Conservation (phyloP, 2,113 vertebrate species). For the Eulemur macaco region DNA sequence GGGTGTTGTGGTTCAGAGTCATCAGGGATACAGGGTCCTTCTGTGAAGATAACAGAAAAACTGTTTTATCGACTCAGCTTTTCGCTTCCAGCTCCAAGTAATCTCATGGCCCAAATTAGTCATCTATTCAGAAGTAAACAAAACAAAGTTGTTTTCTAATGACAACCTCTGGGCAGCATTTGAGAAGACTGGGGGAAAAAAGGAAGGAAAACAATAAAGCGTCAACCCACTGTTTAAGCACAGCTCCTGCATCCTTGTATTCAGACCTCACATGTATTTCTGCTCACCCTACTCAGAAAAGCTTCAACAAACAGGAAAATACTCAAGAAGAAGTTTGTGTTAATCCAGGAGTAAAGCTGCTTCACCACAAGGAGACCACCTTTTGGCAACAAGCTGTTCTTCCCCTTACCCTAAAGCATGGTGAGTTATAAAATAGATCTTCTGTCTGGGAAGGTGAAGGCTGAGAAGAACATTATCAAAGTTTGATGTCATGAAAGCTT, state of each 20-base stretch:
- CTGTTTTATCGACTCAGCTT: not conserved
- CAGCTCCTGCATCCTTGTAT: not conserved
- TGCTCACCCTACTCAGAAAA: not conserved
- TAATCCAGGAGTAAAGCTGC: not conserved
- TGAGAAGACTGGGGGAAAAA: not conserved
- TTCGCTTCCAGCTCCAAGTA: not conserved
- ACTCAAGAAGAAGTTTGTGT: not conserved
- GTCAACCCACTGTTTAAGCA: not conserved
- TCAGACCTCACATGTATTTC: not conserved
- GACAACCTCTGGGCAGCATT: not conserved
- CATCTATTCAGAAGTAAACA: constrained; percentile 16
- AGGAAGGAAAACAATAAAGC: not conserved
- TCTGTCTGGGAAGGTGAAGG: not conserved
- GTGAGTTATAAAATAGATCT: not conserved
- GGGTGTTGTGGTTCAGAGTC: not conserved
- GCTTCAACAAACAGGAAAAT: not conserved
- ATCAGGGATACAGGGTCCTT: not conserved
- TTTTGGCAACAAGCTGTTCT: not conserved
- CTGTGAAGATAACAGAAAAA: not conserved
- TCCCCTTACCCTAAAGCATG: not conserved
- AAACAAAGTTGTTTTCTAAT: not conserved
- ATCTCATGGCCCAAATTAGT: not conserved
- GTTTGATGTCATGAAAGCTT: not conserved
- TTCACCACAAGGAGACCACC: not conserved
- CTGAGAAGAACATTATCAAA: not conserved